A percentile compares a stretch with the other conserved stretches of the same genome.
Evolutionary conservation across 2,797 vertebrate genomes (phyloP).

Genomic region (Gila robusta): DNA sequence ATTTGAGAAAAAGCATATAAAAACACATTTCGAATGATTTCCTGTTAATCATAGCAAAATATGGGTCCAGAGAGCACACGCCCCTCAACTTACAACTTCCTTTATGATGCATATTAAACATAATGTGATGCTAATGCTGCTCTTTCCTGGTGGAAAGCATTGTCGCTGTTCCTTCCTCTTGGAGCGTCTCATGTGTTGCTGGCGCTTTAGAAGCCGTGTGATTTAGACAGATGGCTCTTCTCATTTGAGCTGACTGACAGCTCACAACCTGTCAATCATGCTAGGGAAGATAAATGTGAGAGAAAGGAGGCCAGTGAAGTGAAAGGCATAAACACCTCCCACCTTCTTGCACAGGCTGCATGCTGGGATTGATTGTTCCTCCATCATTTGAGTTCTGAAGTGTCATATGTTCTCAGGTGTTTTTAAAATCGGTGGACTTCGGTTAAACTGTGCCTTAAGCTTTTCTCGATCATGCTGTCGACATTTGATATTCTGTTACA

Average conservation of each 20-base stretch:
- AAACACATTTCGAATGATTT: not conserved
- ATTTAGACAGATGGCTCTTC: constrained; percentile 54
- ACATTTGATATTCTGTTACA: constrained; percentile 10
- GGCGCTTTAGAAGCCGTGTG: not conserved
- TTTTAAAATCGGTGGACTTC: not conserved
- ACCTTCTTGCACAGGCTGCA: constrained; percentile 2
- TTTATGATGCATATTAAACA: not conserved
- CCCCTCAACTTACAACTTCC: constrained; percentile 14
- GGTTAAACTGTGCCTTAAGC: constrained; percentile 12
- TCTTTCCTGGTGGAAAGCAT: not conserved
- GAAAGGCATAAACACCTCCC: constrained; percentile 12
- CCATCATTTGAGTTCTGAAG: not conserved
- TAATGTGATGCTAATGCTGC: not conserved
- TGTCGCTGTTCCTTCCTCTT: not conserved
- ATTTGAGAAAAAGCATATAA: not conserved
- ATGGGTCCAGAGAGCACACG: not conserved
- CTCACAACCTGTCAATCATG: constrained; percentile 56
- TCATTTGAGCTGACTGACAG: constrained; percentile 55
- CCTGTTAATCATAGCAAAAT: not conserved
- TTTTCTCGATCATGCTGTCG: not conserved
- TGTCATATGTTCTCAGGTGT: not conserved
- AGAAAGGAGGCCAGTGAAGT: constrained; percentile 21
- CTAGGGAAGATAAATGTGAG: constrained; percentile 39
- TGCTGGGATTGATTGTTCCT: constrained; percentile 16
- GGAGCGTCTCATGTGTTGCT: not conserved